These are phyloP conservation scores for Eciton burchellii DNA, from an alignment of 1,140 invertebrate genomes.

Conservation along the genomic window DNA sequence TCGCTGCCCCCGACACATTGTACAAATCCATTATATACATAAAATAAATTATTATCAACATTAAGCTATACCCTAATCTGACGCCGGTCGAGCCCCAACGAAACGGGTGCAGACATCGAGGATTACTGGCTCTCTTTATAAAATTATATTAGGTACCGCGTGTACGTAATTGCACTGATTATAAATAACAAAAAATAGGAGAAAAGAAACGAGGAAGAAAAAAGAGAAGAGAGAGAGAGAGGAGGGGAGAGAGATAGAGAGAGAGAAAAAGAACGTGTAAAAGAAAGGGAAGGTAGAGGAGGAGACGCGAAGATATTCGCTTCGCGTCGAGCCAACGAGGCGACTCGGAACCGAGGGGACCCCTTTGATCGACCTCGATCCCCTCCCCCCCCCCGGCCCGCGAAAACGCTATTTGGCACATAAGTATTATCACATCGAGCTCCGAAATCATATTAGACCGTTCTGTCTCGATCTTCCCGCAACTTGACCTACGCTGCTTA, in stretches of 20 bases:
- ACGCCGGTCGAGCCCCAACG: constrained; percentile 68
- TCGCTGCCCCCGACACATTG: constrained; percentile 77
- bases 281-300: constrained; percentile 38
- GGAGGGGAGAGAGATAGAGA: constrained; percentile 30
- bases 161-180: constrained; percentile 84
- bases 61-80: constrained; percentile 81
- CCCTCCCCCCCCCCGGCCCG: constrained; percentile 55
- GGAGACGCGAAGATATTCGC: constrained; percentile 69
- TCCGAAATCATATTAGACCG: constrained; percentile 69
- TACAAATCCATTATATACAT: constrained; percentile 85
- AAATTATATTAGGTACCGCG: constrained; percentile 84
- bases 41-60: constrained; percentile 86
- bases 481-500: constrained; percentile 25
- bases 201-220: neutral
- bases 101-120: constrained; percentile 74
- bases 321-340: constrained; percentile 77
- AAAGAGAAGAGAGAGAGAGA: constrained; percentile 7
- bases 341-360: constrained; percentile 72
- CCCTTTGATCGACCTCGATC: constrained; percentile 63
- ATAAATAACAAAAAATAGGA: constrained; percentile 76
- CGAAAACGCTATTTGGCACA: constrained; percentile 84
- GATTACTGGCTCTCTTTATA: constrained; percentile 84
- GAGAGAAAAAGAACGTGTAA: constrained; percentile 62
- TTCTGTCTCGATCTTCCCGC: constrained; percentile 48
- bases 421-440: constrained; percentile 83